Conservation (phyloP, 2,888 invertebrate genomes). For the Rhagonycha fulva region DNA sequence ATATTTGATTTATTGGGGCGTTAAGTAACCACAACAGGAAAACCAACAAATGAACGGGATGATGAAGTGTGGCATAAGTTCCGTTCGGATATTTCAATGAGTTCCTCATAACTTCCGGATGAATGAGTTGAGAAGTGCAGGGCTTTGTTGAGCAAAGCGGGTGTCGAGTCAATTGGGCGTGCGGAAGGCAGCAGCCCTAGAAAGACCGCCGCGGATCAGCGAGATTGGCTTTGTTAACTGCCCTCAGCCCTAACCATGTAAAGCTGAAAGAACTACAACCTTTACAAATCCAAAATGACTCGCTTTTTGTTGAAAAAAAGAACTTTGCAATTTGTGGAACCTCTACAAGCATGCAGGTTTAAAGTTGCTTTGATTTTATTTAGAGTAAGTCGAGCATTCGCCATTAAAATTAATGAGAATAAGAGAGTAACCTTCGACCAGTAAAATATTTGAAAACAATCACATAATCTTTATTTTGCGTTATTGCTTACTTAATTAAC, state of each 20-base stretch:
- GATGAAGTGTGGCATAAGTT: slow-evolving; percentile 49
- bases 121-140: slow-evolving; percentile 45
- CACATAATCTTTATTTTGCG: too few relatives aligned
- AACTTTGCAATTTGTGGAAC: background rate
- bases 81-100: slow-evolving; percentile 55
- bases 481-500: too few relatives aligned
- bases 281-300: slow-evolving; percentile 25
- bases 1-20: slow-evolving; percentile 31
- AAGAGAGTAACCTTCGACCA: background rate
- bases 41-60: slow-evolving; percentile 42
- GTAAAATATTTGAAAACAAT: background rate
- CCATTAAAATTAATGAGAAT: background rate
- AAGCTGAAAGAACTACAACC: slow-evolving; percentile 43
- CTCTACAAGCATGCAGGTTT: background rate
- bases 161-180: slow-evolving; percentile 52
- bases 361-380: background rate
- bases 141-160: slow-evolving; percentile 47
- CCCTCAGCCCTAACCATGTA: slow-evolving; percentile 43
- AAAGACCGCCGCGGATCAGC: slow-evolving; percentile 44
- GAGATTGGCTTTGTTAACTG: slow-evolving; percentile 50
- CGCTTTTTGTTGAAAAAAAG: background rate
- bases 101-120: slow-evolving; percentile 55
- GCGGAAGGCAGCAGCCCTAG: slow-evolving; percentile 36
- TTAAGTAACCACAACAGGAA: slow-evolving; percentile 41
- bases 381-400: background rate